Base-by-base conservation (phyloP, 2,888 invertebrate genomes). In the Herminia tarsipennalis region DNA sequence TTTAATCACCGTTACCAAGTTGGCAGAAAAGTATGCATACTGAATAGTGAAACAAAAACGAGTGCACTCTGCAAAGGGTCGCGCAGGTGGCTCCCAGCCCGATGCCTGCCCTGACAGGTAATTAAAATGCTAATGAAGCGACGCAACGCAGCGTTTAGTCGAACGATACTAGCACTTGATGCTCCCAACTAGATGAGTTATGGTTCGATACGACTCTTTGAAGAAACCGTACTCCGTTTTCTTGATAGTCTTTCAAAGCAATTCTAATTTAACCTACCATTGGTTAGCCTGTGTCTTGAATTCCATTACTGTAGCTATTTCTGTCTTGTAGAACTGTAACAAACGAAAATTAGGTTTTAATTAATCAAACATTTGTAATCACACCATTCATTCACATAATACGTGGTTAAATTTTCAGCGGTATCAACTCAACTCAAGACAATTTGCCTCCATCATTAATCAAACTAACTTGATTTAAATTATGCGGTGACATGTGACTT, bases 71-170 rank as follows among this genome's bases (percentile, higher is more conserved):
- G 68, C 47, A 60, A 71, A 64, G 66, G 67, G 61, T 61, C 42
- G 57, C 70, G 65, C 79, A 83, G 80, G 76, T 80, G 80, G 59
- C 61, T 49, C 40, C 52, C 42, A 46, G 55, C 35, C 45, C 60
- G 66, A 61, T 64, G 69, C 57, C 72, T 67, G 72, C 67, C 70
- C 50, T 65, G 81, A 79, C 87, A 86, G 84, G 76, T 88, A 86
- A 90, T 90, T 89, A 88, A 88, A 83, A 88, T 88, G 89, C 76
- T 83, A 89, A 89, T 88, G 80, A 86, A 73, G 66, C 71, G 71
- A 66, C 69, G 47, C 55, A 42, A 37, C 40, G 55, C 46, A 44
- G 50, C 61, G 59, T 53, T 65, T 63, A 63, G 54, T 56, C 27
- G 17, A 33, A 30, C 35, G 27, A 35, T 41, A 36, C 42, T 27